Evolutionary conservation across 37 sponge, comb jelly and placozoan genomes (phyloP).

Genomic region (Crambe crambe): DNA sequence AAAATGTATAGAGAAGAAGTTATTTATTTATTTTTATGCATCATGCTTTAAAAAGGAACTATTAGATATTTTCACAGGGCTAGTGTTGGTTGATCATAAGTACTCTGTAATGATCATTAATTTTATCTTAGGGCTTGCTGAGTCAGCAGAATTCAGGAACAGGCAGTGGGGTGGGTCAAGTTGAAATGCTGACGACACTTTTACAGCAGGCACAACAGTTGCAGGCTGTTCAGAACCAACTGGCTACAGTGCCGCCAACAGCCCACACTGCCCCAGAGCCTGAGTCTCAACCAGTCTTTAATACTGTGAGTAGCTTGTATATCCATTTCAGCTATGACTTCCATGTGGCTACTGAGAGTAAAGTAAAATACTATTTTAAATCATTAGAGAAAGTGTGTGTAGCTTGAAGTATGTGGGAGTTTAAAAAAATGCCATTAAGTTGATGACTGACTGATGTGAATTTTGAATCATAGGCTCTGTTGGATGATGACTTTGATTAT

Average conservation of each 20-base stretch:
- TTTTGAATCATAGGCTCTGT: constrained; percentile 28
- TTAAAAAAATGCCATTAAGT: no score
- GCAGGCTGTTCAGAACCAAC: constrained; percentile 32
- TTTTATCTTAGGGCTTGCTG: neutral
- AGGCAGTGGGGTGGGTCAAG: neutral
- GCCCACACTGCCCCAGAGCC: neutral
- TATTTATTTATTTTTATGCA: no score
- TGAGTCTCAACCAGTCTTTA: constrained; percentile 16
- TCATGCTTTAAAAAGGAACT: no score
- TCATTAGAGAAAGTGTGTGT: no score
- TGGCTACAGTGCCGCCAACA: neutral
- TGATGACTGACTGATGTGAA: neutral
- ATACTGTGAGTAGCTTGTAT: constrained; percentile 20
- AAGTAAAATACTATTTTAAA: no score
- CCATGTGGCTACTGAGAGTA: no score
- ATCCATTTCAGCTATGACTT: no score
- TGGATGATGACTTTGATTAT: constrained; percentile 82
- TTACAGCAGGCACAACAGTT: constrained; percentile 49
- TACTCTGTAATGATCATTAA: neutral
- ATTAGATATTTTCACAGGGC: no score
- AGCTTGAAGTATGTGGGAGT: neutral
- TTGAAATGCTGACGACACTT: constrained; percentile 8
- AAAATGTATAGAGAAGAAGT: no score
- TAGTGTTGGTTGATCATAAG: no score
- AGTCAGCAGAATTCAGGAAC: neutral